These are phyloP conservation scores for Nibea albiflora DNA, from an alignment of 2,113 vertebrate genomes.

Conservation along the genomic window DNA sequence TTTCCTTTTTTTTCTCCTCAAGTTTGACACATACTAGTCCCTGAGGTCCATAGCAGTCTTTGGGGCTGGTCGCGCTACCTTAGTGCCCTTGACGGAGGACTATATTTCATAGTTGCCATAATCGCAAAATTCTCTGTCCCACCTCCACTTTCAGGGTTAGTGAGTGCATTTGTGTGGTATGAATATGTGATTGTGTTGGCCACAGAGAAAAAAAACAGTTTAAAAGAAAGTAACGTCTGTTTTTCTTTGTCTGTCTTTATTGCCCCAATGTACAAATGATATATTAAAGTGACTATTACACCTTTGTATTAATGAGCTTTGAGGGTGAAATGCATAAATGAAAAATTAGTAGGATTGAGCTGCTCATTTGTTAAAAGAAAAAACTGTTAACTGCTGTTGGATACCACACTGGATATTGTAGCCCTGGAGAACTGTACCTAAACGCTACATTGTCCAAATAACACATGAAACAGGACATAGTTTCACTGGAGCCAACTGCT, in stretches of 20 bases:
- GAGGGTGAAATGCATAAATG: not conserved
- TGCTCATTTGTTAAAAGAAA: constrained; percentile 43
- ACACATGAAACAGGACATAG: constrained; percentile 64
- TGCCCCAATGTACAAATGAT: not conserved
- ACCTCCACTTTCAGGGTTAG: constrained; percentile 37
- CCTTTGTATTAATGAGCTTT: constrained; percentile 26
- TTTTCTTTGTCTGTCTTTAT: not conserved
- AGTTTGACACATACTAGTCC: constrained; percentile 84
- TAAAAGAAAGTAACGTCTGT: not conserved
- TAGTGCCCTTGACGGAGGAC: constrained; percentile 87
- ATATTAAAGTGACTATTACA: not conserved
- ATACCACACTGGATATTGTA: constrained; percentile 31
- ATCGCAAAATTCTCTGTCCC: constrained; percentile 65
- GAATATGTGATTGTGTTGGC: constrained; percentile 17
- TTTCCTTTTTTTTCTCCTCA: constrained; percentile 40
- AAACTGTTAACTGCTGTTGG: constrained; percentile 45
- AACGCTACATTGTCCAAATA: constrained; percentile 58
- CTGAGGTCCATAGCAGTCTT: constrained; percentile 81
- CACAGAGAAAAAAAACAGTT: not conserved
- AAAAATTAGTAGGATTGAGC: constrained; percentile 7
- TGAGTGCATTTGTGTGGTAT: constrained; percentile 11
- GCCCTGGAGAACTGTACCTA: constrained; percentile 60
- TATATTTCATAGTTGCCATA: constrained; percentile 76
- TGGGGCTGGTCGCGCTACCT: constrained; percentile 69
- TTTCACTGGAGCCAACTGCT: constrained; percentile 54